Conservation (phyloP, 2,888 invertebrate genomes). For the Nomada flava region DNA sequence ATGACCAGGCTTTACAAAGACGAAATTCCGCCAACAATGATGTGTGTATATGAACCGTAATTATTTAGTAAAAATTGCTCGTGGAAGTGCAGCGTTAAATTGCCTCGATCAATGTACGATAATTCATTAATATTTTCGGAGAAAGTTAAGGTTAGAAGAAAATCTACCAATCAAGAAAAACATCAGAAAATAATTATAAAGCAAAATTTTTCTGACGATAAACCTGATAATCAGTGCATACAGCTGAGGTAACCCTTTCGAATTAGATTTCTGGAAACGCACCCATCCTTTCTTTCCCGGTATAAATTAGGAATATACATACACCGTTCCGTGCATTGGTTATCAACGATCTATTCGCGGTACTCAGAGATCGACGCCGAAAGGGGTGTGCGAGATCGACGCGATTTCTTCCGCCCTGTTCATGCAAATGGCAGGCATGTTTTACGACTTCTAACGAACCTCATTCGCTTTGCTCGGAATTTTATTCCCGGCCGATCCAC, state of each 20-base stretch:
- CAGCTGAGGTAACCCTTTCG: background rate
- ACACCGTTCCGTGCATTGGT: constrained; percentile 40
- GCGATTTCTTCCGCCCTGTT: constrained; percentile 45
- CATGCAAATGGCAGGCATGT: constrained; percentile 43
- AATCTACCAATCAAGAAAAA: background rate
- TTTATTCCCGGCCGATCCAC: constrained; percentile 64
- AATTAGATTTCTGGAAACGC: background rate
- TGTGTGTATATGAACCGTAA: too few relatives aligned
- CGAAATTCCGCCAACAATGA: too few relatives aligned
- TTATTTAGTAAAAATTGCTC: too few relatives aligned
- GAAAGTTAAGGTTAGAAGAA: too few relatives aligned
- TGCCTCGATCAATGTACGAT: too few relatives aligned
- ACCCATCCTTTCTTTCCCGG: constrained; percentile 17
- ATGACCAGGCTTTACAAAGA: background rate
- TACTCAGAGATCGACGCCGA: constrained; percentile 20
- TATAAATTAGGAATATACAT: constrained; percentile 33
- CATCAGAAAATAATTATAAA: background rate
- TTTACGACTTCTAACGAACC: constrained; percentile 64
- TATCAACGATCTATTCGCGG: constrained; percentile 50
- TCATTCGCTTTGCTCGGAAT: constrained; percentile 50
- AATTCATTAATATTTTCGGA: too few relatives aligned
- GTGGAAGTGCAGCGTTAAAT: too few relatives aligned
- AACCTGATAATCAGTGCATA: background rate
- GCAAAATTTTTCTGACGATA: background rate
- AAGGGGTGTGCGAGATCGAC: constrained; percentile 36